Conservation (phyloP, 2,888 invertebrate species). For the Polydrusus tereticollis region DNA sequence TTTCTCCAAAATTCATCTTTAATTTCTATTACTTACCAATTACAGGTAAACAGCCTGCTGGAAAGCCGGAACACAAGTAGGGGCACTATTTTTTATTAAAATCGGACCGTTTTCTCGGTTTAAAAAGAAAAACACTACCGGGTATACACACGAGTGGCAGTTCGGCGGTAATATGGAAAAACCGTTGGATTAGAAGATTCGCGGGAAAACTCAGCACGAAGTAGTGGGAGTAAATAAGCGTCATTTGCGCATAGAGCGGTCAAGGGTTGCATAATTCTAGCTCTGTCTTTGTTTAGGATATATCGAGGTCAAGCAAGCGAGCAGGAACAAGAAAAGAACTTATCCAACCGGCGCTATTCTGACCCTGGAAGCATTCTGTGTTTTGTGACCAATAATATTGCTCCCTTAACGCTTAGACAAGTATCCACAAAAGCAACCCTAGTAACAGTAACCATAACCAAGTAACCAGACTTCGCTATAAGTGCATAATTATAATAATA, state of each 20-base stretch:
- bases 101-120: background rate
- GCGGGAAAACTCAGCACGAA: background rate
- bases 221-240: background rate
- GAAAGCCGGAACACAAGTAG: background rate
- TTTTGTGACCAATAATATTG: too few species aligned
- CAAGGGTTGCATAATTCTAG: background rate
- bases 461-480: too few species aligned
- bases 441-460: too few species aligned
- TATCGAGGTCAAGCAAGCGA: background rate
- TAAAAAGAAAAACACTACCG: background rate
- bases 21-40: constrained; percentile 6
- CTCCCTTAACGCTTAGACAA: too few species aligned
- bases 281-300: background rate
- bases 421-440: too few species aligned
- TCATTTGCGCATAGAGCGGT: background rate
- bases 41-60: background rate
- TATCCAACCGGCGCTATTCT: too few species aligned
- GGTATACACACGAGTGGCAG: background rate
- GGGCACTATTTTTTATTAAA: background rate
- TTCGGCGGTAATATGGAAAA: background rate
- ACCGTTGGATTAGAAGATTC: background rate
- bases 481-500: too few species aligned
- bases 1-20: background rate
- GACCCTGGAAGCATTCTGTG: too few species aligned
- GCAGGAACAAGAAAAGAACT: background rate